Evolutionary conservation across 2,113 vertebrate species (phyloP), one percentile per base, ranked within the genome.

Genomic region (Mystacornis crossleyi): DNA sequence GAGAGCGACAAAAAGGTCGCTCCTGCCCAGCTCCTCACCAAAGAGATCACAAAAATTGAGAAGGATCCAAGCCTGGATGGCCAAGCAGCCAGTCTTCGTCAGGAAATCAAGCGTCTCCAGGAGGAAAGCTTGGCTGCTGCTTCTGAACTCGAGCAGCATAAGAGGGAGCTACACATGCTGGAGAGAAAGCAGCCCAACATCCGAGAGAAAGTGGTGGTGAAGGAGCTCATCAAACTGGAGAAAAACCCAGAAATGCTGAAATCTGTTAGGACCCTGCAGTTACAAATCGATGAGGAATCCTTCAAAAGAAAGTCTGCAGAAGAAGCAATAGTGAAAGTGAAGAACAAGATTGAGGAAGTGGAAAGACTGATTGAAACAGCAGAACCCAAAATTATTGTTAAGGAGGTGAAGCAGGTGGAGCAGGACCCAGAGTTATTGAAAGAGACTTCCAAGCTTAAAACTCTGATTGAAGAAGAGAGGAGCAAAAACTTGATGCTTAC

Each of bases 1-100:
- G 99, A 99, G 85, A 98, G 95, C 1, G 97, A 98, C 71, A 90
- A 98, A 47, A 98, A 98, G 70, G 97, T 93, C 1, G 12, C 83
- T 21, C 93, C 98, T 89, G 98, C 98, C 36, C 99, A 99, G 81
- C 97, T 99, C 53, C 97, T 99, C 91, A 99, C 99, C 69, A 99
- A 99, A 97, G 99, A 99, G 95, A 98, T 99, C 93, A 99, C 99
- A 17, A 98, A 99, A 81, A 98, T 99, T 53, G 99, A 99, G 97
- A 99, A 95, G 96, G 99, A 99, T 94, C 98, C 99, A 19, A 96
- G 97, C 88, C 93, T 99, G 81, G 99, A 99, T 12, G 88, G 96
- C 24, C 98, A 99, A 79, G 99, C 98, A 9, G 93, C 91, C 31
- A 98, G 96, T 86, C 94, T 99, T 18, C 98, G 94, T 48, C 96